Evolutionary conservation across 2,888 invertebrate species (phyloP), one percentile per base, ranked within the genome.

Genomic region (Euproctis similis): DNA sequence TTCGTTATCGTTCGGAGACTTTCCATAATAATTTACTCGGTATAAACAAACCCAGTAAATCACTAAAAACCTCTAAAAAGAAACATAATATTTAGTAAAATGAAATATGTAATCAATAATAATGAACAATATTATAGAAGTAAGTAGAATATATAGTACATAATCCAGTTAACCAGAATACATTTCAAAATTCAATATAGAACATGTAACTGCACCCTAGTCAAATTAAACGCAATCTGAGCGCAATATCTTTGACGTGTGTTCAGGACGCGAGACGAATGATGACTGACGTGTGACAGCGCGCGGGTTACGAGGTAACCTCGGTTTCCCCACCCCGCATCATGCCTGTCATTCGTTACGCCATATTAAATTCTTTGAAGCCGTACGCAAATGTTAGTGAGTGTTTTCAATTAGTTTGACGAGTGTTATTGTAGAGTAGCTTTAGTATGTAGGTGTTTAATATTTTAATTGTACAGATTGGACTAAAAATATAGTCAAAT

Each of bases 241-340:
- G 38, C 52, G 58, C 59, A 67, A 66, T 63, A 63, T 60, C 57
- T 54, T 55, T 63, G 65, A 67, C 73, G 63, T 63, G 55, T 58
- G 55, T 40, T 44, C 53, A 40, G 49, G 32, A 42, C 45, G 73
- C 80, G 76, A 77, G 74, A 74, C 80, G 78, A 77, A 78, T 69
- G 53, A 61, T 66, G 76, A 78, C 50, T 77, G 77, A 77, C 75
- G 42, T 39, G 47, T 61, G 68, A 61, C 65, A 51, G 38, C 26
- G 43, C 47, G 65, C 33, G 47, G 38, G 53, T 42, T 34, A 42
- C 49, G 50, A 65, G 51, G 53, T 59, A 46, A 56, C 60, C 59
- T 65, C 62, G 55, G 53, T 42, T 22, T 26, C 28, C 30, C 23
- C 23, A 28, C 33, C 41, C 50, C 41, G 38, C 35, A 42, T 34